phyloP scores from a whole-genome alignment of 2,888 invertebrate genomes.

The Sussaba pulchella region DNA sequence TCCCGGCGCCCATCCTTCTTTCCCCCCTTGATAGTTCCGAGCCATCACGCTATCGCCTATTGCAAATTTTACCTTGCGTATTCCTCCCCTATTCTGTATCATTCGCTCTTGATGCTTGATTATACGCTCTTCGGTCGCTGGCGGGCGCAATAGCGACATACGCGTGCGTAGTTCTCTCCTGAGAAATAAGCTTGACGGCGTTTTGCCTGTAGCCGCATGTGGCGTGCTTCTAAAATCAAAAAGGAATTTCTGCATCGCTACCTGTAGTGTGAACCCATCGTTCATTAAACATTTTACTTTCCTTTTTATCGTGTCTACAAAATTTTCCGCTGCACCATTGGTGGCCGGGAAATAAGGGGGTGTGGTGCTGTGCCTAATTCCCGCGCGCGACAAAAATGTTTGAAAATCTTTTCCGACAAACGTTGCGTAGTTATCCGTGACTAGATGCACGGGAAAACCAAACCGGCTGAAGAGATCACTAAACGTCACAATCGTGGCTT shows the following conservation, averaged over 20 bases:
- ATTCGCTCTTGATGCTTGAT: conserved; percentile 40
- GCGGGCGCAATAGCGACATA: conserved; percentile 56
- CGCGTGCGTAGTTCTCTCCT: conserved; percentile 53
- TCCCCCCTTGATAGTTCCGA: conserved; percentile 37
- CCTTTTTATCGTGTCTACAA: conserved; percentile 58
- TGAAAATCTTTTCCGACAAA: conserved; percentile 57
- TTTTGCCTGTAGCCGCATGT: conserved; percentile 56
- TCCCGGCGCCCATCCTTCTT: conserved; percentile 30
- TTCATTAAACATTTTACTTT: conserved; percentile 55
- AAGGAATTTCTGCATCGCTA: conserved; percentile 58
- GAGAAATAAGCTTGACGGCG: conserved; percentile 53
- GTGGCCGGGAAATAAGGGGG: conserved; percentile 66
- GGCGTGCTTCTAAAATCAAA: conserved; percentile 63
- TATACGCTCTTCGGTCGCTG: background rate
- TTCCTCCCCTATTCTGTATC: conserved; percentile 37
- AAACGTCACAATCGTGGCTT: conserved; percentile 6
- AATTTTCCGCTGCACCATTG: conserved; percentile 49
- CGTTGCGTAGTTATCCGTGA: conserved; percentile 44
- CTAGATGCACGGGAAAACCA: conserved; percentile 31
- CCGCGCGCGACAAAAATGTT: conserved; percentile 44
- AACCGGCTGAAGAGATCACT: conserved; percentile 18
- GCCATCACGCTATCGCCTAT: conserved; percentile 40
- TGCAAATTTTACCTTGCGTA: conserved; percentile 10
- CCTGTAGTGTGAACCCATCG: conserved; percentile 24
- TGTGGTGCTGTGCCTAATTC: conserved; percentile 57